Evolutionary conservation across 2,113 vertebrate genomes (phyloP).

Genomic region (Pavo muticus): DNA sequence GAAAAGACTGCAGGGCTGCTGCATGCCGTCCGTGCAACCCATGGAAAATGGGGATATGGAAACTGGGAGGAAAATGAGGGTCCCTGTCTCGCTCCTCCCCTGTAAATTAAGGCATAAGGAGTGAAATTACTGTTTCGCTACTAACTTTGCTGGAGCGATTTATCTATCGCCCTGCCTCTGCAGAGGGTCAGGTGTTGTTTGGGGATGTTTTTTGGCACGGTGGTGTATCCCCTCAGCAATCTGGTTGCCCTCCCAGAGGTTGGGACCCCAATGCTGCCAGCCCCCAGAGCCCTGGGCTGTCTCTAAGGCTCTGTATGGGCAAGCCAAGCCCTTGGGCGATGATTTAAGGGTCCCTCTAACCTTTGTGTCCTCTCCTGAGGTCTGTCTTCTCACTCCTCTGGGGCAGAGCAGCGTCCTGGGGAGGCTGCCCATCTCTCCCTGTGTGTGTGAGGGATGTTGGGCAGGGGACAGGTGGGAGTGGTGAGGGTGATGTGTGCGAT

Average conservation of each 20-base stretch:
- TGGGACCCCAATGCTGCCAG: neutral
- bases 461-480: neutral
- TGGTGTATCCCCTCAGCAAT: accelerated
- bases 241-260: neutral
- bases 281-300: neutral
- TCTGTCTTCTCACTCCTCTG: neutral
- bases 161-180: neutral
- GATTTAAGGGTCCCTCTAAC: neutral
- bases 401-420: neutral
- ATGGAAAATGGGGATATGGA: neutral
- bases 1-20: neutral
- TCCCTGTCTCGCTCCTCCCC: neutral
- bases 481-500: neutral
- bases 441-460: neutral
- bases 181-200: neutral
- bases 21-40: accelerated
- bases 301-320: neutral
- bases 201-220: neutral
- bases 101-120: neutral
- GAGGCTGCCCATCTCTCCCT: neutral
- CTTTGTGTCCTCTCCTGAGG: accelerated
- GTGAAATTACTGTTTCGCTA: neutral
- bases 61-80: accelerated
- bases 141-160: neutral
- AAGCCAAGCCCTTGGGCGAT: neutral